phyloP scores from a whole-genome alignment of 2,113 vertebrate species.

The Phylloscopus whistleri region DNA sequence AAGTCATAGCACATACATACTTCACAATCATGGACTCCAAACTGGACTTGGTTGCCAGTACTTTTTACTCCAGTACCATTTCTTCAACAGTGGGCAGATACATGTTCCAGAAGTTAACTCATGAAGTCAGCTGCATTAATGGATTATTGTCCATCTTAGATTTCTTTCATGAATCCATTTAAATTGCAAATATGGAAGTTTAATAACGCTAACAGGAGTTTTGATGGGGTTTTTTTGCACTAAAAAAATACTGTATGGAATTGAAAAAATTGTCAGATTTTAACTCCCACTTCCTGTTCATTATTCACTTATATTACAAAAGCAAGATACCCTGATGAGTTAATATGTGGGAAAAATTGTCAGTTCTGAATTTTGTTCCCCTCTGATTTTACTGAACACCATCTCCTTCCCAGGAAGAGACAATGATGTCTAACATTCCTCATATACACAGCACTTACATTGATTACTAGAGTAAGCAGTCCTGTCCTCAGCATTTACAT shows the following conservation, averaged over 20 bases:
- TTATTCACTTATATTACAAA: not conserved
- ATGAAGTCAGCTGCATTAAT: not conserved
- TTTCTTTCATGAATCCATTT: not conserved
- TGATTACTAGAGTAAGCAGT: not conserved
- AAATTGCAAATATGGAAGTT: not conserved
- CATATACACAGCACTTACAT: fast-evolving
- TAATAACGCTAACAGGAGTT: not conserved
- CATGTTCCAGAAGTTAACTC: not conserved
- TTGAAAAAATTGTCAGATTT: not conserved
- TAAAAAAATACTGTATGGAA: not conserved
- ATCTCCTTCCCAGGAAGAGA: not conserved
- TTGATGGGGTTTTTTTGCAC: not conserved
- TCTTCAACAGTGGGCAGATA: not conserved
- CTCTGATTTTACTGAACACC: not conserved
- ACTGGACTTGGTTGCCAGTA: not conserved
- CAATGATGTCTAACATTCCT: not conserved
- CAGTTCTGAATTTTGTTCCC: not conserved
- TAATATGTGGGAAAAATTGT: not conserved
- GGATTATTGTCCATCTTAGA: not conserved
- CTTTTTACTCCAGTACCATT: not conserved
- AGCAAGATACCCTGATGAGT: not conserved
- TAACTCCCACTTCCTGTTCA: not conserved
- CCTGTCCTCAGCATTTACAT: not conserved
- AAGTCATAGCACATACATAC: not conserved
- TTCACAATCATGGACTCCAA: not conserved